These are phyloP conservation scores for Acrocera orbiculus DNA, from an alignment of 2,888 invertebrate genomes.

Conservation along the genomic window DNA sequence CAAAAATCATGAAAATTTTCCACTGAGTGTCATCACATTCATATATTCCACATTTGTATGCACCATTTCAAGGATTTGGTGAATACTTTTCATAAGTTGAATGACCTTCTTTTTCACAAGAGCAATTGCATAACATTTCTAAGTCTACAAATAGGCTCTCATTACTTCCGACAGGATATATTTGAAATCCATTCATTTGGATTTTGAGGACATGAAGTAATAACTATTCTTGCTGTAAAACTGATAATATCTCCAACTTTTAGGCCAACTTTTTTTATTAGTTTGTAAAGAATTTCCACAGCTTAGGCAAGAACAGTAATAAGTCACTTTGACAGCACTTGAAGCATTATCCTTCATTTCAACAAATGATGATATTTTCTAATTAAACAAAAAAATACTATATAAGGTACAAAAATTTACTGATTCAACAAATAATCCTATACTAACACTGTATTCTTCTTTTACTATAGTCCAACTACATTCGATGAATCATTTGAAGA, in stretches of 20 bases:
- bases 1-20: no score
- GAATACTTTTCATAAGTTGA: slow-evolving; percentile 43
- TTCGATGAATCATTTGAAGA: slow-evolving; percentile 91
- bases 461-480: slow-evolving; percentile 86
- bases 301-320: slow-evolving; percentile 59
- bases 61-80: slow-evolving; percentile 48
- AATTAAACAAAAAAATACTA: slow-evolving; percentile 15
- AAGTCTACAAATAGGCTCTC: slow-evolving; percentile 77
- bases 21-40: slow-evolving; percentile 66
- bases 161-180: slow-evolving; percentile 86
- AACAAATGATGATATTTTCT: slow-evolving; percentile 86
- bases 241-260: slow-evolving; percentile 78
- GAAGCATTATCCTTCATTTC: slow-evolving; percentile 82
- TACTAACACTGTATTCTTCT: slow-evolving; percentile 66
- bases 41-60: slow-evolving; percentile 81
- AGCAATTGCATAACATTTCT: slow-evolving; percentile 88
- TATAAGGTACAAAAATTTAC: no score
- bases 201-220: slow-evolving; percentile 74
- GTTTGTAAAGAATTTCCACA: slow-evolving; percentile 49
- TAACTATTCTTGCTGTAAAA: slow-evolving; percentile 60
- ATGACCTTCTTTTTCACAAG: slow-evolving; percentile 62
- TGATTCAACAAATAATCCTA: no score
- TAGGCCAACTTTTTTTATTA: slow-evolving; percentile 75
- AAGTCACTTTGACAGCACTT: slow-evolving; percentile 66
- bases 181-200: slow-evolving; percentile 60